Conservation (phyloP, 2,797 vertebrate genomes). For the Garrulus glandarius region DNA sequence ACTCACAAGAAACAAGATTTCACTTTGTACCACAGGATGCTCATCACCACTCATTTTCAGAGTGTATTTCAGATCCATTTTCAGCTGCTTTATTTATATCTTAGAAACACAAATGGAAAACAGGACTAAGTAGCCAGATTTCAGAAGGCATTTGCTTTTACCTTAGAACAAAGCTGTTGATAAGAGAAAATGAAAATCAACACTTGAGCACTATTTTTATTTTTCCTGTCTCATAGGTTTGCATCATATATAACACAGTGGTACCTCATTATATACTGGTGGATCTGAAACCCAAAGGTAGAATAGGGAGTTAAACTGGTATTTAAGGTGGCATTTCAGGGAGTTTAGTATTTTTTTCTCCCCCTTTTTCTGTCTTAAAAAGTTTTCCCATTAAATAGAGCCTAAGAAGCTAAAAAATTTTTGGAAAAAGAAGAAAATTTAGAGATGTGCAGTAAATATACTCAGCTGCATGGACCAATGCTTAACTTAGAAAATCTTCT, state of each 20-base stretch:
- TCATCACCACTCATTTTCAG: not conserved
- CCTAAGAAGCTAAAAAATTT: not conserved
- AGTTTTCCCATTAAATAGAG: not conserved
- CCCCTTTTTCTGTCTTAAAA: not conserved
- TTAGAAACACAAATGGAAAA: not conserved
- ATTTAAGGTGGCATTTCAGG: not conserved
- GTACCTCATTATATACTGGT: not conserved
- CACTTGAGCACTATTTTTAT: not conserved
- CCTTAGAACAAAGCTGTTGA: not conserved
- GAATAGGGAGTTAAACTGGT: not conserved
- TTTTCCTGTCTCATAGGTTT: not conserved
- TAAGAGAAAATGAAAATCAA: not conserved
- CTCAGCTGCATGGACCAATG: not conserved
- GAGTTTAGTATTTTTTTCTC: rapidly evolving
- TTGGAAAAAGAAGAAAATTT: not conserved
- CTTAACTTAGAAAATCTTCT: not conserved
- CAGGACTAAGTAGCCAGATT: not conserved
- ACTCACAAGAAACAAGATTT: not conserved
- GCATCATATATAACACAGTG: rapidly evolving
- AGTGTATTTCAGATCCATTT: not conserved
- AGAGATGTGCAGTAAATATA: not conserved
- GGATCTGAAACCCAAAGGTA: not conserved
- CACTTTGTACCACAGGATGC: not conserved
- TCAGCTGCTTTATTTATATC: not conserved
- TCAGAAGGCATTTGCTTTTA: not conserved